Base-by-base conservation (phyloP, 2,888 invertebrate species). In the Agrotis ipsilon region DNA sequence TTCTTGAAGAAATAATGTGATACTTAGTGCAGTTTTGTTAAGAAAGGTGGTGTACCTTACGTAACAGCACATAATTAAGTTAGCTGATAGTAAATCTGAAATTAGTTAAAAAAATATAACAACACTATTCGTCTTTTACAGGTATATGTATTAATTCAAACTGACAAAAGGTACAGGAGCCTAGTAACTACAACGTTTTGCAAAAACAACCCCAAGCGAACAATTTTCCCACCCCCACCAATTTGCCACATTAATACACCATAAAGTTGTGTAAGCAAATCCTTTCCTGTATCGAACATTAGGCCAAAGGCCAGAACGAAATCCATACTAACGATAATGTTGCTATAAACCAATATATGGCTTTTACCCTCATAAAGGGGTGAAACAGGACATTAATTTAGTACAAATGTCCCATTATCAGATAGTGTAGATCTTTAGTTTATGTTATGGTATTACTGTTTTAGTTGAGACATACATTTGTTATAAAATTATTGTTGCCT, bases 331-430 rank as follows among this genome's bases (percentile, higher is more conserved):
- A 82, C 72, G 82, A 82, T 78, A 72, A 81, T 82, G 58, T 59
- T 60, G 62, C 78, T 24, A 81, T 80, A 80, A 82, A 80, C 74
- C 80, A 68, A 69, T 79, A 82, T 72, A 75, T 64, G 19, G 80
- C 66, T 55, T 48, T 24, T 55, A 82, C 75, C 80, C 69, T 69
- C 69, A 70, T 75, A 81, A 71, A 67, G 54, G 70, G 54, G 27
- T 68, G 67, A 59, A 75, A 62, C 58, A 62, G 68, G 54, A 67
- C 64, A 79, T 82, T 78, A 78, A 82, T 81, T 67, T 58, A 43
- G 45, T 68, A 69, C 62, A 78, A 72, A 64, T 58, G 60, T 46
- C 39, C 67, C 65, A 81, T 78, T 80, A 82, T 67, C 71, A 57
- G 70, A 75, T 79, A 68, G 79, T 67, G 66, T 64, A 63, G 24